These are phyloP conservation scores for Decapterus maruadsi DNA, from an alignment of 2,797 vertebrate species.

Conservation along the genomic window DNA sequence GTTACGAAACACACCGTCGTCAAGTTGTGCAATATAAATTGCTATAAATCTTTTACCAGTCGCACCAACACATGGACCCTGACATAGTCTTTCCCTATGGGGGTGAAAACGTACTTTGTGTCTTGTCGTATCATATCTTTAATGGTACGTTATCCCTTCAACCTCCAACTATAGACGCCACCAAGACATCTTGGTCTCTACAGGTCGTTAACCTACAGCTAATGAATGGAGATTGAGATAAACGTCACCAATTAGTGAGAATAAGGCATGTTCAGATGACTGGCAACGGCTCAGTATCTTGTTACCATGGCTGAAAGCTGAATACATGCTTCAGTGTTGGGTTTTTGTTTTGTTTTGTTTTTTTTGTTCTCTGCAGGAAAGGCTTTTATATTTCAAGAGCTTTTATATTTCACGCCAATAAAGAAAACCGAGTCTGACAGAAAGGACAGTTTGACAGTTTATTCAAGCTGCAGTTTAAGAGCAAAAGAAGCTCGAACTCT, in stretches of 20 bases:
- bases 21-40: no score
- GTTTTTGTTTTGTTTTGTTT: conserved; percentile 5
- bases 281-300: conserved; percentile 15
- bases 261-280: neutral
- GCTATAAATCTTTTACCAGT: no score
- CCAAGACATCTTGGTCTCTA: neutral
- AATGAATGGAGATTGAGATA: neutral
- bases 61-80: no score
- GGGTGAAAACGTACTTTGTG: no score
- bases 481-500: conserved; percentile 48
- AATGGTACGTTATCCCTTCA: neutral
- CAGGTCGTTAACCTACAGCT: no score
- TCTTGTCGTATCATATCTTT: no score
- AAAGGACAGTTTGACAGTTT: conserved; percentile 75
- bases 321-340: conserved; percentile 1
- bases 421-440: conserved; percentile 62
- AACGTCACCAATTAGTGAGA: conserved; percentile 5
- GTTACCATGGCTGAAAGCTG: conserved; percentile 14
- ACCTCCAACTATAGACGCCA: neutral
- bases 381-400: conserved; percentile 65
- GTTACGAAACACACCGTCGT: no score
- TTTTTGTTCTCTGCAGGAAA: conserved; percentile 30
- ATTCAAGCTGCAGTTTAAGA: conserved; percentile 70
- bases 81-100: no score
- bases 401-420: conserved; percentile 70